These are phyloP conservation scores for Bettongia penicillata DNA, from an alignment of 2,113 vertebrate genomes.

Conservation along the genomic window DNA sequence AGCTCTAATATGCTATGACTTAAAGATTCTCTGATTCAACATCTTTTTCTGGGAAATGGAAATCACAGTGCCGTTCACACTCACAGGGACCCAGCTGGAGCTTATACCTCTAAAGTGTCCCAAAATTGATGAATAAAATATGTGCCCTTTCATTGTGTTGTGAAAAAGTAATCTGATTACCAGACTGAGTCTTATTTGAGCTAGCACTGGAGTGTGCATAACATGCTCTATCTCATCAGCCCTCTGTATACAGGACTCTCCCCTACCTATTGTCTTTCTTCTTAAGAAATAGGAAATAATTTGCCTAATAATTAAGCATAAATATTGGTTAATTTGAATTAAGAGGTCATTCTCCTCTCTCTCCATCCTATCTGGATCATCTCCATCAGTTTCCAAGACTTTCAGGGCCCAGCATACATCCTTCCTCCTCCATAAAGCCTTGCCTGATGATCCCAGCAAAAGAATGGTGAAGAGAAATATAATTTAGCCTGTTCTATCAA, in stretches of 20 bases:
- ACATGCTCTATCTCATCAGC: background rate
- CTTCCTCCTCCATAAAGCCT: background rate
- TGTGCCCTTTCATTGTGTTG: background rate
- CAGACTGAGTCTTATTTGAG: background rate
- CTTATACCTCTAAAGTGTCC: background rate
- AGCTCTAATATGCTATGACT: background rate
- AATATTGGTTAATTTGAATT: background rate
- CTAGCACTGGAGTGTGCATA: background rate
- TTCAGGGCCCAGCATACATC: background rate
- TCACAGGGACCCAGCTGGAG: background rate
- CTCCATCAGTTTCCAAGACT: background rate
- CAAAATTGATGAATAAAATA: background rate
- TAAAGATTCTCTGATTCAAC: background rate
- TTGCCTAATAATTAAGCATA: background rate
- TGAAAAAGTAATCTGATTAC: background rate
- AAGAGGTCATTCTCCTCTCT: background rate
- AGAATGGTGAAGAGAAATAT: background rate
- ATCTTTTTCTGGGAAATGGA: background rate
- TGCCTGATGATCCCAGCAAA: background rate
- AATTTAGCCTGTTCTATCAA: background rate
- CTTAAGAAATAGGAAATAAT: background rate
- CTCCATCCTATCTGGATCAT: background rate
- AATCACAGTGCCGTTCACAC: background rate
- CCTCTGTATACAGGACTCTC: background rate
- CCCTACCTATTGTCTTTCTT: background rate